These are phyloP conservation scores for Canis aureus DNA, from an alignment of 2,113 vertebrate genomes.

Conservation along the genomic window DNA sequence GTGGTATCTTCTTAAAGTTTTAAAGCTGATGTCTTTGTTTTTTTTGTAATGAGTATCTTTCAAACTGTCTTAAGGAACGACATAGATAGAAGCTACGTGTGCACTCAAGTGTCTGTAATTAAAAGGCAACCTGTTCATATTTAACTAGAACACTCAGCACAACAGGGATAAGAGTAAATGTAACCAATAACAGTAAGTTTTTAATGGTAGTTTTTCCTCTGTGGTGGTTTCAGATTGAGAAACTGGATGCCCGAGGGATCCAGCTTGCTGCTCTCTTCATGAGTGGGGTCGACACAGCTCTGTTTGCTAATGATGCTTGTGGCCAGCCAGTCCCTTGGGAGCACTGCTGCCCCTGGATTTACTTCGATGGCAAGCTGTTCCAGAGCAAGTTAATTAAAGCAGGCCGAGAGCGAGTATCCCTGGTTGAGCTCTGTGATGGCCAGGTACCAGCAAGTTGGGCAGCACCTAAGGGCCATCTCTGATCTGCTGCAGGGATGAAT, in stretches of 20 bases:
- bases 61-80: slow-evolving; percentile 19
- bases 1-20: slow-evolving; percentile 55
- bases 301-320: slow-evolving; percentile 95
- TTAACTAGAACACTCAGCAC: slow-evolving; percentile 47
- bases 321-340: slow-evolving; percentile 96
- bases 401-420: slow-evolving; percentile 90
- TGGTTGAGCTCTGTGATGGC: slow-evolving; percentile 95
- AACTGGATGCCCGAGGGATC: slow-evolving; percentile 94
- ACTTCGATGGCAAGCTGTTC: slow-evolving; percentile 97
- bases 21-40: neutral
- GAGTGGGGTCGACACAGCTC: slow-evolving; percentile 95
- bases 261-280: slow-evolving; percentile 96
- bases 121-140: slow-evolving; percentile 12
- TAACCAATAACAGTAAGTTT: neutral
- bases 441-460: slow-evolving; percentile 87
- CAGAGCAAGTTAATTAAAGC: slow-evolving; percentile 95
- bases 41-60: neutral
- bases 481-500: neutral
- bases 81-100: neutral
- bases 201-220: slow-evolving; percentile 59
- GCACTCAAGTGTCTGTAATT: neutral
- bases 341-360: slow-evolving; percentile 97
- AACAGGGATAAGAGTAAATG: slow-evolving; percentile 34
- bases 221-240: slow-evolving; percentile 91
- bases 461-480: neutral